A percentile compares a stretch with the other conserved stretches of the same genome.
phyloP scores from a whole-genome alignment of 1,140 invertebrate genomes.

The Tribolium castaneum region DNA sequence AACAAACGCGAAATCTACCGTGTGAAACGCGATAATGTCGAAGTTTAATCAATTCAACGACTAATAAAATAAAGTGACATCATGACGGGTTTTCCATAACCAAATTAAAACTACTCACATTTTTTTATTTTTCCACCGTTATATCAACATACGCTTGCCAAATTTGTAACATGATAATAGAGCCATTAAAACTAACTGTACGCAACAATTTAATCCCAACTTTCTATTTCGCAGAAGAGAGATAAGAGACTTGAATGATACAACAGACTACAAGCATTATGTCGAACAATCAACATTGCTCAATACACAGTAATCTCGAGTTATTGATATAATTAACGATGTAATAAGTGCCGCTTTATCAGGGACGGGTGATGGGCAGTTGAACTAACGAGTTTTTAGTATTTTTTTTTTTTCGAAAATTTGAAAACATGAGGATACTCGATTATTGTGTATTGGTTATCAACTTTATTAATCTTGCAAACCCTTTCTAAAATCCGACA shows the following conservation, averaged over 20 bases:
- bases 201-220: constrained; percentile 5
- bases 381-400: too few relatives aligned
- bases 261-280: not conserved
- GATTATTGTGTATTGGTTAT: too few relatives aligned
- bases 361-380: too few relatives aligned
- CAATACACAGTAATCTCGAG: not conserved
- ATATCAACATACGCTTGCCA: constrained; percentile 15
- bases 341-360: constrained; percentile 1
- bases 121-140: constrained; percentile 8
- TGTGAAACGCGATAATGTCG: constrained; percentile 27
- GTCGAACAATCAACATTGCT: constrained; percentile 14
- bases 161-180: constrained; percentile 29
- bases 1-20: constrained; percentile 1
- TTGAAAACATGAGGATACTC: too few relatives aligned
- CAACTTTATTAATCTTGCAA: too few relatives aligned
- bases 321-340: constrained; percentile 4
- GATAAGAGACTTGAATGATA: not conserved
- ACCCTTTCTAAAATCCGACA: too few relatives aligned
- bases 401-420: too few relatives aligned
- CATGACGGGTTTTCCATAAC: constrained; percentile 2
- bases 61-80: constrained; percentile 23
- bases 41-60: constrained; percentile 27
- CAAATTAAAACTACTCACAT: not conserved
- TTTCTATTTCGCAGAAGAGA: constrained; percentile 22
- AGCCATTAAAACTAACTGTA: constrained; percentile 30